Conservation (phyloP, 2,888 invertebrate genomes). For the Cephus rjabovi region DNA sequence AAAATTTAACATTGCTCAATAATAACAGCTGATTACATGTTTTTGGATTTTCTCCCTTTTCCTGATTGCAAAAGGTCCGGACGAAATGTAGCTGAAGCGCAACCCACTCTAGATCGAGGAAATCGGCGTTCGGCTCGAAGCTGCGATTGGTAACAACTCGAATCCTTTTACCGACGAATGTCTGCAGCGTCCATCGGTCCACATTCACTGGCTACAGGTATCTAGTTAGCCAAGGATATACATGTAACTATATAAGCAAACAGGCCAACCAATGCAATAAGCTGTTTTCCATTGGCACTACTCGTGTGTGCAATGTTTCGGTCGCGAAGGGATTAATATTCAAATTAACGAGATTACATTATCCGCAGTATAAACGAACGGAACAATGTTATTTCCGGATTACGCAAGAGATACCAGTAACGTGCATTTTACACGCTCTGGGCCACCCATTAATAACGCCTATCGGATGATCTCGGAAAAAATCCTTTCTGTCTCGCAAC, state of each 20-base stretch:
- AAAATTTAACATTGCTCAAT: neutral
- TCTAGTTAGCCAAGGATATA: neutral
- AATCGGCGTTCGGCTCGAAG: neutral
- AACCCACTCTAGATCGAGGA: neutral
- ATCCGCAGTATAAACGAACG: constrained; percentile 4
- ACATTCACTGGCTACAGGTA: neutral
- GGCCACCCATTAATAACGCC: neutral
- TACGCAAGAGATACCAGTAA: constrained; percentile 3
- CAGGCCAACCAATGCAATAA: neutral
- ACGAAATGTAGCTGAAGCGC: neutral
- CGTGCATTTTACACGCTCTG: neutral
- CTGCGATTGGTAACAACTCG: neutral
- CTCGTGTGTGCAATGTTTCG: constrained; percentile 15
- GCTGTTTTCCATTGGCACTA: neutral
- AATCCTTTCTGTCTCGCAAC: neutral
- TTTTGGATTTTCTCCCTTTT: neutral
- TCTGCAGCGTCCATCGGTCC: neutral
- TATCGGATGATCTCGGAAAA: neutral
- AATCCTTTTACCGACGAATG: too few species aligned
- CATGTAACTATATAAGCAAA: neutral
- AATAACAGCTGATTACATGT: neutral
- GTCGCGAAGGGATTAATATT: constrained; percentile 18
- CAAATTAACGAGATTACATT: constrained; percentile 20
- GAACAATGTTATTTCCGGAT: constrained; percentile 19
- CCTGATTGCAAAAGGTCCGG: neutral